Base-by-base conservation (phyloP, 2,888 invertebrate species). In the Athrips mouffetella region DNA sequence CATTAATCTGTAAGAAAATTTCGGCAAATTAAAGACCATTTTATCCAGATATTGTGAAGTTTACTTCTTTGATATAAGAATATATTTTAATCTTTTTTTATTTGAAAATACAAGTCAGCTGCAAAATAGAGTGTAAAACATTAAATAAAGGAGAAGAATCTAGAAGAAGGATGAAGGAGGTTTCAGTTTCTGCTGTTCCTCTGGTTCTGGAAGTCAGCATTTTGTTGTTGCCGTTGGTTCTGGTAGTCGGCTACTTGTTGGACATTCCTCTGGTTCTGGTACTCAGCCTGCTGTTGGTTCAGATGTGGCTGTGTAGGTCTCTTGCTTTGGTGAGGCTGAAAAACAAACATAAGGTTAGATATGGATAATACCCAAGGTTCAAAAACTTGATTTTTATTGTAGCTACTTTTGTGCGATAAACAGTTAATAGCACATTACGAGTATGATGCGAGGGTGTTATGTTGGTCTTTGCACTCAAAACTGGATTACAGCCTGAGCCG, bases 171-270 rank as follows among this genome's bases (percentile, higher is more conserved):
- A 11, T 7, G 15, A 23, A 40, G 44, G 44, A n/a, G n/a, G n/a
- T n/a, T 45, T 74, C 74, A 84, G 70, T 83, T 84, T 61, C 80
- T 82, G n/a, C n/a, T n/a, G n/a, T 70, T 71, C 18, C 58, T 62
- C 11, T 71, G 67, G 18, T 78, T 68, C 20, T 64, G 69, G 60
- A 70, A 77, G 3, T 80, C 76, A 8, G 39, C 29, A 25, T 73
- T 69, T 27, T 33, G 77, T 44, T 80, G 63, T 58, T 79, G 74
- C 31, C 68, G 72, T 16, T 75, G 73, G 4, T 59, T 57, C 81
- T 81, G 76, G 3, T 73, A 74, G 11, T 25, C 25, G 5, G 8
- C 8, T 4, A 25, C 25, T 6, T 6, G 5, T 6, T 4, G 8
- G 8, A 25, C 25, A 25, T 25, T 25, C 8, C 8, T 25, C 15